Evolutionary conservation across 92 coral and sea anemone species (phyloP).

Genomic region (Heteractis magnifica): DNA sequence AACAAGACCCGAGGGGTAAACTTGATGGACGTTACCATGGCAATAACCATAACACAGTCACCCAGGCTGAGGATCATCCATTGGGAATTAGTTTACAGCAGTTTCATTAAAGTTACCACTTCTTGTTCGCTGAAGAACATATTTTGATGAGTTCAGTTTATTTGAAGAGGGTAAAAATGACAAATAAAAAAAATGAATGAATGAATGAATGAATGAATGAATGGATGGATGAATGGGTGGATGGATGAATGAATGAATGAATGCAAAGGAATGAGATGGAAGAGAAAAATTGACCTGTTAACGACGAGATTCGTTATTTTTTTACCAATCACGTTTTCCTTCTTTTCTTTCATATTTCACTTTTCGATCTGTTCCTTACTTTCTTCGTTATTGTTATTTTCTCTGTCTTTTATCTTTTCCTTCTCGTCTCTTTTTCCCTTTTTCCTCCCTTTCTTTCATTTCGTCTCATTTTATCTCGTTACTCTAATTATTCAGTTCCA

Average conservation of each 20-base stretch:
- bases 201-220: too few species aligned
- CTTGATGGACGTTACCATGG: neutral
- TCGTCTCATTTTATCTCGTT: neutral
- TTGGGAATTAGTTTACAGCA: neutral
- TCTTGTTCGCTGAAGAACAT: neutral
- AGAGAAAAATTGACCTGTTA: neutral
- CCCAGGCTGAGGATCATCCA: neutral
- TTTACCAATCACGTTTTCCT: neutral
- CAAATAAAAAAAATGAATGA: neutral
- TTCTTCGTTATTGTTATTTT: too few species aligned
- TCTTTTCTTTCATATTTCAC: neutral
- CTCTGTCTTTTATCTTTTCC: too few species aligned
- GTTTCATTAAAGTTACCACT: neutral
- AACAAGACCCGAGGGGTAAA: neutral
- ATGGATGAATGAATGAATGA: too few species aligned
- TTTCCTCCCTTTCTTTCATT: neutral
- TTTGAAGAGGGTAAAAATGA: too few species aligned
- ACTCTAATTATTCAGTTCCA: neutral
- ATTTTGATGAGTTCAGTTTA: neutral
- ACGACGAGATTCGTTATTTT: neutral
- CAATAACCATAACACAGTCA: neutral
- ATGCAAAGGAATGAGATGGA: neutral
- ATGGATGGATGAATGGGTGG: too few species aligned
- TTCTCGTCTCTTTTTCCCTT: too few species aligned
- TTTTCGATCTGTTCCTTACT: too few species aligned